Conservation (phyloP, 2,797 vertebrate genomes). For the Eremophila alpestris region DNA sequence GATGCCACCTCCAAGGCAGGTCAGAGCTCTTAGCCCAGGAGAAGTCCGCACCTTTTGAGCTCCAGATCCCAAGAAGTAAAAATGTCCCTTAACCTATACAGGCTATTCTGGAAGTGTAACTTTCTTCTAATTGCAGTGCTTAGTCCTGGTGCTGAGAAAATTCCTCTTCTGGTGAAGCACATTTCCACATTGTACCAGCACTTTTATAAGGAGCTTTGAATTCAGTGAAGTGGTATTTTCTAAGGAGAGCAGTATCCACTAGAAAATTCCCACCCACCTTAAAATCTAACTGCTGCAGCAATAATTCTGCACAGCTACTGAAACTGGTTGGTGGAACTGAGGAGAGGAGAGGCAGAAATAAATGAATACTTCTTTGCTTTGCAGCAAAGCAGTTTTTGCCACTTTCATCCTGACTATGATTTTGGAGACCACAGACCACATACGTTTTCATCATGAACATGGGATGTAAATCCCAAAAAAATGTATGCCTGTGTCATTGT, state of each 20-base stretch:
- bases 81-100: not conserved
- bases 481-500: not conserved
- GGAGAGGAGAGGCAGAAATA: not conserved
- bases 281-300: not conserved
- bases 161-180: not conserved
- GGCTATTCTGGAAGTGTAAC: not conserved
- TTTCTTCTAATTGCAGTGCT: not conserved
- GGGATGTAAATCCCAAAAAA: not conserved
- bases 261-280: slow-evolving; percentile 14
- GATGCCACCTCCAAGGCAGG: not conserved
- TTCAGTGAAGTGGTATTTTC: not conserved
- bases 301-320: not conserved
- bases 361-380: not conserved
- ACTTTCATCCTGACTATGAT: not conserved
- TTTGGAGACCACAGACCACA: not conserved
- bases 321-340: not conserved
- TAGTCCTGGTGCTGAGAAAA: not conserved
- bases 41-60: not conserved
- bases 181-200: not conserved
- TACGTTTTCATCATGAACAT: not conserved
- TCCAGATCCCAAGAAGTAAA: not conserved
- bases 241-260: not conserved
- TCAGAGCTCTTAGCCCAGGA: not conserved
- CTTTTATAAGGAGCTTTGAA: not conserved
- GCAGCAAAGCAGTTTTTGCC: not conserved